These are phyloP conservation scores for Epsilonema sp. DNA, from an alignment of 2,888 invertebrate genomes.

Conservation along the genomic window DNA sequence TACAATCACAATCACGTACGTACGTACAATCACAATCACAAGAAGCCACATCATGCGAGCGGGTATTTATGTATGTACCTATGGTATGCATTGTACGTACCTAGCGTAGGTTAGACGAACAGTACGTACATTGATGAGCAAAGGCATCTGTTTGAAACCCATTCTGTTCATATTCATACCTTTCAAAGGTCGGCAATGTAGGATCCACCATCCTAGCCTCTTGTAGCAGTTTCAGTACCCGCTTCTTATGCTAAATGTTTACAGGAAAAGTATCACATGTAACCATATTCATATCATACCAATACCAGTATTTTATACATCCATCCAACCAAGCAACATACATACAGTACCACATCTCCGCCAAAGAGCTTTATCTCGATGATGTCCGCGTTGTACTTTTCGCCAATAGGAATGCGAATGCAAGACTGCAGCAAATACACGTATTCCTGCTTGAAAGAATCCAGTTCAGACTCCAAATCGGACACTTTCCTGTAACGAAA, in stretches of 20 bases:
- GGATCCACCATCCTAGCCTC: constrained; percentile 36
- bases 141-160: too few species aligned
- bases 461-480: constrained; percentile 29
- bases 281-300: too few species aligned
- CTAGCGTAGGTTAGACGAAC: too few species aligned
- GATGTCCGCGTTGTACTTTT: constrained; percentile 31
- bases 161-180: constrained; percentile 17
- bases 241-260: constrained; percentile 34
- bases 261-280: too few species aligned
- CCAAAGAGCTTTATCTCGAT: constrained; percentile 35
- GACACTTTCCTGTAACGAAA: constrained; percentile 24
- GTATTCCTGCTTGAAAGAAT: constrained; percentile 35
- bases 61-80: too few species aligned
- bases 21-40: neutral
- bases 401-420: constrained; percentile 33
- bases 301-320: too few species aligned
- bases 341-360: constrained; percentile 33
- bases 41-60: too few species aligned
- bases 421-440: constrained; percentile 36
- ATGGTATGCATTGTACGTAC: too few species aligned
- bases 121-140: too few species aligned
- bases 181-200: constrained; percentile 35
- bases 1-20: neutral
- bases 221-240: constrained; percentile 31
- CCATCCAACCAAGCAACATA: too few species aligned